A percentile compares a stretch with the other conserved stretches of the same genome.
phyloP scores from a whole-genome alignment of 2,888 invertebrate genomes.

The Megamerina dolium region DNA sequence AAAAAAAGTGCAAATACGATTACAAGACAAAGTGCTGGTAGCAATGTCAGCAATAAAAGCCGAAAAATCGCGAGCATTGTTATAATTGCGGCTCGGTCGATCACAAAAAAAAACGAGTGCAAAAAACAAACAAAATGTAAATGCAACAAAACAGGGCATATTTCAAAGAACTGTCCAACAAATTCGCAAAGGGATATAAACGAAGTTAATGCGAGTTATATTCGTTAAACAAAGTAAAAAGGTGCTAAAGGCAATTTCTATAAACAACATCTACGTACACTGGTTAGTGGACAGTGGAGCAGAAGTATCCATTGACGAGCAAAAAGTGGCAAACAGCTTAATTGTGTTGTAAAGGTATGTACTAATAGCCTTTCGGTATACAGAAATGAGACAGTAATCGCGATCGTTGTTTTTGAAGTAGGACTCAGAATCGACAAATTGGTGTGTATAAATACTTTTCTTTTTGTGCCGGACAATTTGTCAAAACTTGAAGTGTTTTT shows the following conservation, averaged over 20 bases:
- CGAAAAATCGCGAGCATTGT: too few relatives aligned
- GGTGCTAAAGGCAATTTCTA: conserved; percentile 6
- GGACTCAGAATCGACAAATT: conserved; percentile 1
- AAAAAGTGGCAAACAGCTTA: conserved; percentile 5
- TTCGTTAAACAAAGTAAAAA: neutral
- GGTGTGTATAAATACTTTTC: neutral
- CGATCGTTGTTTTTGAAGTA: neutral
- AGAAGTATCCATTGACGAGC: conserved; percentile 4
- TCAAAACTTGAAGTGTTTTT: conserved; percentile 1
- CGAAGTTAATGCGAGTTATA: conserved; percentile 3
- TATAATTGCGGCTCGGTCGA: conserved; percentile 19
- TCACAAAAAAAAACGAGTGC: conserved; percentile 16
- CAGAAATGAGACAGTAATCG: conserved; percentile 3
- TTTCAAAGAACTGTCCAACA: conserved; percentile 11
- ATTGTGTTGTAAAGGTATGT: conserved; percentile 1
- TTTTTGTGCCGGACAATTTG: conserved; percentile 4
- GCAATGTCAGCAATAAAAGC: neutral
- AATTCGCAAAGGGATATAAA: neutral
- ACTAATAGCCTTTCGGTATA: conserved; percentile 2
- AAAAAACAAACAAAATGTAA: conserved; percentile 15
- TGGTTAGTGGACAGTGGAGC: conserved; percentile 7
- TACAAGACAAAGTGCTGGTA: neutral
- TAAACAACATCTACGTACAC: conserved; percentile 4
- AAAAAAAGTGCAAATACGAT: too few relatives aligned
- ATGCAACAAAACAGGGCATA: conserved; percentile 13